Percentiles rank a stretch among this genome's conserved stretches.
Evolutionary conservation across 2,888 invertebrate species (phyloP).

Genomic region (Achlya flavicornis): DNA sequence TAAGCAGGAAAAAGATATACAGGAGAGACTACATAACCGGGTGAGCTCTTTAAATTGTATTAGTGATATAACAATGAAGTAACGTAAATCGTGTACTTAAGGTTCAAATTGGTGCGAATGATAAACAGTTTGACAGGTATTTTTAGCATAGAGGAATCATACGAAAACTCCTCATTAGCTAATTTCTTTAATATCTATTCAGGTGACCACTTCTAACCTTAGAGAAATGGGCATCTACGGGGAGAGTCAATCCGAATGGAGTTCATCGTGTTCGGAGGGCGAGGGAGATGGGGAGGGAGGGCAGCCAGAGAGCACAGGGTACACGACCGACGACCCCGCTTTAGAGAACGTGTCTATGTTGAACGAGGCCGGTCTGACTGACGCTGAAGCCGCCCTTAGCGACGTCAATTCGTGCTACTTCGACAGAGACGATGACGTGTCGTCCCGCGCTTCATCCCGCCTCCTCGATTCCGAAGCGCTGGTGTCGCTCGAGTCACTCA

Average conservation of each 20-base stretch:
- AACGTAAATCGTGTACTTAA: too few species aligned
- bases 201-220: constrained; percentile 71
- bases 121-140: too few species aligned
- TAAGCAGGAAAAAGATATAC: constrained; percentile 65
- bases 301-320: constrained; percentile 89
- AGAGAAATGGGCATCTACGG: constrained; percentile 78
- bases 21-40: constrained; percentile 72
- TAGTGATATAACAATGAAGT: too few species aligned
- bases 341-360: constrained; percentile 93
- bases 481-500: constrained; percentile 90
- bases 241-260: constrained; percentile 93
- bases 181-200: constrained; percentile 9
- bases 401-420: constrained; percentile 94
- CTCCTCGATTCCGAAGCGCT: constrained; percentile 91
- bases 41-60: constrained; percentile 41
- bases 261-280: constrained; percentile 84
- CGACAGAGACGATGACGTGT: constrained; percentile 89
- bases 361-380: constrained; percentile 93
- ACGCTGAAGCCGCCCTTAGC: constrained; percentile 94
- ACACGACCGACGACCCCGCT: constrained; percentile 94
- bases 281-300: constrained; percentile 77
- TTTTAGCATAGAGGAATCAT: too few species aligned
- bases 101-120: too few species aligned
- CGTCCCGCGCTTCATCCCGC: constrained; percentile 92
- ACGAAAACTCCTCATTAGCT: neutral